These are phyloP conservation scores for Pogonocherus hispidulus DNA, from an alignment of 2,888 invertebrate genomes.

Conservation along the genomic window DNA sequence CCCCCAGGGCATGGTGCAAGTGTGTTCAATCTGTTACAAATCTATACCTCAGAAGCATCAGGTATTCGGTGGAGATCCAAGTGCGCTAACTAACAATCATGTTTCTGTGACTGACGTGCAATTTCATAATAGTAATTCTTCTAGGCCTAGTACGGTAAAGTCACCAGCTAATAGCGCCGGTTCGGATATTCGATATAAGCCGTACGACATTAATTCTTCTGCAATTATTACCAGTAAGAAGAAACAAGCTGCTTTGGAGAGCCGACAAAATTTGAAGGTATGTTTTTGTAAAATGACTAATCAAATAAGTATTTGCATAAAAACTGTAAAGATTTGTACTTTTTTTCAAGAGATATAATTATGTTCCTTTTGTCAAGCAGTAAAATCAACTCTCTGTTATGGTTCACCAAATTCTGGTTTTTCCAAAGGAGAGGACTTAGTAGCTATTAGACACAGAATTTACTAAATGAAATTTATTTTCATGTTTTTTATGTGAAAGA, in stretches of 20 bases:
- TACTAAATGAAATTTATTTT: not conserved
- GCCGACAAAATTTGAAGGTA: constrained; percentile 53
- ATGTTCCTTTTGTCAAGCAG: not conserved
- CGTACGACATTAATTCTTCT: constrained; percentile 72
- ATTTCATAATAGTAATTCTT: constrained; percentile 62
- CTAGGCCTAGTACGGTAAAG: constrained; percentile 70
- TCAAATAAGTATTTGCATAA: not conserved
- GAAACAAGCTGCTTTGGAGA: constrained; percentile 67
- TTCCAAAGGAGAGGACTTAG: not conserved
- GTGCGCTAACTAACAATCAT: constrained; percentile 61
- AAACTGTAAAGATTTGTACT: no score
- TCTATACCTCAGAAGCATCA: constrained; percentile 81
- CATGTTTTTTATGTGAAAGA: no score
- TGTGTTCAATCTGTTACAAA: constrained; percentile 90
- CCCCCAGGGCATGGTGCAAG: constrained; percentile 91
- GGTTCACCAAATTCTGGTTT: not conserved
- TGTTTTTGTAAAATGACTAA: constrained; percentile 24
- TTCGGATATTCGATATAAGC: constrained; percentile 74
- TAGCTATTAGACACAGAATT: not conserved
- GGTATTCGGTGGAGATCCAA: constrained; percentile 72
- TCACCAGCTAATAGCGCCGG: constrained; percentile 72
- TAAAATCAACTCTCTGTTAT: not conserved
- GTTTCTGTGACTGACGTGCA: constrained; percentile 66
- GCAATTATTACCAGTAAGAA: constrained; percentile 69
- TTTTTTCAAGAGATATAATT: no score